phyloP scores from a whole-genome alignment of 2,797 vertebrate genomes.

The Lophotriccus pileatus region DNA sequence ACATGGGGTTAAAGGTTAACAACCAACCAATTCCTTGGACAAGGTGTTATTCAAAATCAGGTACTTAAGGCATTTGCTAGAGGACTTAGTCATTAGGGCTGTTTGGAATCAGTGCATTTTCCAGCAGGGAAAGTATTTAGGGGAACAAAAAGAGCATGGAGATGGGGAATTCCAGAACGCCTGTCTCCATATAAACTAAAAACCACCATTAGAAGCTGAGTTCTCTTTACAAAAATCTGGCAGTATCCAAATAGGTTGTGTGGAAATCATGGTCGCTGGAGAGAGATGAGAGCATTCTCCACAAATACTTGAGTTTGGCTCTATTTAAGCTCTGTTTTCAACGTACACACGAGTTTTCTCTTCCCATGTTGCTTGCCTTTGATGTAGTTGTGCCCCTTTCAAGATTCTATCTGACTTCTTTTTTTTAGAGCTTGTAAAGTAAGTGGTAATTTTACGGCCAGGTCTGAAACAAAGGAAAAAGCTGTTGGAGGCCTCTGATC shows the following conservation, averaged over 20 bases:
- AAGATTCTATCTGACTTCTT: neutral
- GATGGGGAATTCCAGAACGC: slow-evolving; percentile 70
- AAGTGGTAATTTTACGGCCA: neutral
- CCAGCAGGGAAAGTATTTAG: slow-evolving; percentile 73
- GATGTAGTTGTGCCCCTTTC: neutral
- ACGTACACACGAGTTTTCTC: neutral
- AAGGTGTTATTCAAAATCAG: slow-evolving; percentile 77
- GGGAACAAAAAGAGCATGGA: slow-evolving; percentile 63
- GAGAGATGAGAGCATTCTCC: neutral
- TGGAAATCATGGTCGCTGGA: neutral
- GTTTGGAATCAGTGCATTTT: slow-evolving; percentile 69
- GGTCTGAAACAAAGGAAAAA: neutral
- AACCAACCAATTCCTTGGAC: slow-evolving; percentile 69
- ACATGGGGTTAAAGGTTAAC: slow-evolving; percentile 76
- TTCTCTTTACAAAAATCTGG: slow-evolving; percentile 34
- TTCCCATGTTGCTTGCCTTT: slow-evolving; percentile 33
- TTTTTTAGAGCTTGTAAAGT: neutral
- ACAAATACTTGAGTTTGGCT: neutral
- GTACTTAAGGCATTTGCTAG: slow-evolving; percentile 78
- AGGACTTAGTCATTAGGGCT: slow-evolving; percentile 68
- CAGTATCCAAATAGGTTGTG: neutral
- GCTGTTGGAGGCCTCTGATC: neutral
- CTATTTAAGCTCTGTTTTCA: slow-evolving; percentile 17
- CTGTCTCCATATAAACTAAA: slow-evolving; percentile 52
- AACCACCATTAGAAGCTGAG: slow-evolving; percentile 9